phyloP scores from a whole-genome alignment of 1,140 invertebrate species.

The Drosophila bipectinata region DNA sequence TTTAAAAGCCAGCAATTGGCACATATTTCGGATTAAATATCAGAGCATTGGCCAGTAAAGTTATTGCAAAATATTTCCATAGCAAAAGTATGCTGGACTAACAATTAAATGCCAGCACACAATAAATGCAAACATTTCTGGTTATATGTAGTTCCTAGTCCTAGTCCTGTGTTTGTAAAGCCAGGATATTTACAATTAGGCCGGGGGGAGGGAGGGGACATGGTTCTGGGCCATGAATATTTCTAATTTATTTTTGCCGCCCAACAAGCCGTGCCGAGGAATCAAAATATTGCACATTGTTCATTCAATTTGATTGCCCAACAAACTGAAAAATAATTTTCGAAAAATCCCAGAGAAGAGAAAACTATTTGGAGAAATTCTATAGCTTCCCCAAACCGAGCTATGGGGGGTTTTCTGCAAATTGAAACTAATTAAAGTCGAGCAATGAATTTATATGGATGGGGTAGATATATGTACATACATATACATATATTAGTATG shows the following conservation, averaged over 20 bases:
- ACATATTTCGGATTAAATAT: conserved; percentile 68
- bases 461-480: not conserved
- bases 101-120: conserved; percentile 22
- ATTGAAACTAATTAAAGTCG: conserved; percentile 74
- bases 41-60: conserved; percentile 38
- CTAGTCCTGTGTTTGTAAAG: conserved; percentile 29
- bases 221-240: conserved; percentile 36
- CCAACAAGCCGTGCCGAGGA: conserved; percentile 7
- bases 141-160: not conserved
- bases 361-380: conserved; percentile 17
- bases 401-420: conserved; percentile 13
- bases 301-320: conserved; percentile 51
- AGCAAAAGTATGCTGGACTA: conserved; percentile 14
- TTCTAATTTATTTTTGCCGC: conserved; percentile 63
- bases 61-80: conserved; percentile 67
- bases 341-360: conserved; percentile 12
- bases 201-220: not conserved
- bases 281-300: conserved; percentile 51
- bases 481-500: not conserved
- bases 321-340: conserved; percentile 42
- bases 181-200: conserved; percentile 52
- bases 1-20: conserved; percentile 60
- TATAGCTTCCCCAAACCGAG: not conserved
- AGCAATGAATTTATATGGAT: conserved; percentile 47
- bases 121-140: conserved; percentile 20